Base-by-base conservation (phyloP, 2,888 invertebrate genomes). In the Sclerodermus sp. region DNA sequence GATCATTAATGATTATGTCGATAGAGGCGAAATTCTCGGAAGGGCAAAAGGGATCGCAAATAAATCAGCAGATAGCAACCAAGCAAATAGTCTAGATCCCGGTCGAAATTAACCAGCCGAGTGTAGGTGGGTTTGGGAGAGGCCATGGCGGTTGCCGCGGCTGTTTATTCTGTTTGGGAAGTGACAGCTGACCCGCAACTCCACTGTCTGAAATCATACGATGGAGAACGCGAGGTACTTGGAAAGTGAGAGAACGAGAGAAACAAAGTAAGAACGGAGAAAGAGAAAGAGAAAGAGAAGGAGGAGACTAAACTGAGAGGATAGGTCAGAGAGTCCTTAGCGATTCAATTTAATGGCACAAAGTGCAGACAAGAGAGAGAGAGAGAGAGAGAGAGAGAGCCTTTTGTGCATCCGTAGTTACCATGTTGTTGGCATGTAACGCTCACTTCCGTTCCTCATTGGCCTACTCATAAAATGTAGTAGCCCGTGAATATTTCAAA, bases 151-250 rank as follows among this genome's bases (percentile, higher is more conserved):
- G 54, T 52, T 60, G 62, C 52, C 47, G 56, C 53, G 60, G 54
- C 51, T 66, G 61, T 66, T 66, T 66, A 60, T 62, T 64, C 66
- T 65, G 63, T 56, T 57, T 66, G 66, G 66, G 66, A 66, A 66
- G 59, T 61, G 55, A 58, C 66, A 66, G 66, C 66, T 66, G 66
- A 67, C 58, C 60, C 67, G 67, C 67, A 64, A 64, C 59, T 58
- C 66, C 57, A 34, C 51, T 55, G 60, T 57, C 63, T 50, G 45
- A 55, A 62, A 61, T 59, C 54, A 60, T 51, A 55, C 50, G 43
- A 49, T 52, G 42, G 36, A 43, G 41, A 47, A 39, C 38, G 38
- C 45, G n/a, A 6, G 18, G 39, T 34, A 6, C 30, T 30, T 30
- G 30, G 30, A 6, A n/a, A n/a, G n/a, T n/a, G n/a, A n/a, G n/a